Base-by-base conservation (phyloP, 2,888 invertebrate species). In the Andrena trimmerana region DNA sequence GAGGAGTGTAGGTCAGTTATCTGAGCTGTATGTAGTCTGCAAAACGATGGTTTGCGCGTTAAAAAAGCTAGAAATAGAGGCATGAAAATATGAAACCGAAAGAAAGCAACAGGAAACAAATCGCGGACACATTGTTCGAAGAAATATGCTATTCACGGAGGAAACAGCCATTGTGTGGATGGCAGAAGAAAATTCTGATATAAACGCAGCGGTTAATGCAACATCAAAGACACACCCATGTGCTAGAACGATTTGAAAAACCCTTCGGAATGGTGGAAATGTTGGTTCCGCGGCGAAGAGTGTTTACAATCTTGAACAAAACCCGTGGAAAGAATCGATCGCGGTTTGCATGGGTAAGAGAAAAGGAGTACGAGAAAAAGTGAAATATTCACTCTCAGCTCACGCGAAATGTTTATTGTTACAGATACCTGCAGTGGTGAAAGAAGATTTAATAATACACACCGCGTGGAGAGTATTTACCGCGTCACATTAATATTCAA, bases 161-260 rank as follows among this genome's bases (percentile, higher is more conserved):
- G 60, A 67, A 65, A 10, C 50, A 29, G 50, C 36, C 59, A 67
- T 78, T 78, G 66, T 74, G 36, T 24, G 50, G 8, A 42, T 36
- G 52, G 66, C 13, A 20, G 52, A 60, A 60, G 66, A 67, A 67
- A 78, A 20, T 66, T 73, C 50, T 73, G 59, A 13, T 50, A 60
- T 29, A 73, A 67, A 31, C 10, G 10, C 3, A 13, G 8, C 27
- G 48, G 72, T 63, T 77, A 77, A 72, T 78, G 52, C 54, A 60
- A 65, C 73, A 50, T 48, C 73, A 52, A 77, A 78, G 48, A 67
- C 16, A 42, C 50, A 31, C 60, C 36, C 42, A 31, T 20, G 76
- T 10, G 29, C 27, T 20, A 20, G 20, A 76, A 71, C 63, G 54
- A 63, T 63, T 54, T 42, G 76, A 48, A 50, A 62, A 76, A 33